Percentiles rank a stretch among this genome's conserved stretches.
Conservation (phyloP, 2,888 invertebrate species). For the Polydrusus pterygomalis region DNA sequence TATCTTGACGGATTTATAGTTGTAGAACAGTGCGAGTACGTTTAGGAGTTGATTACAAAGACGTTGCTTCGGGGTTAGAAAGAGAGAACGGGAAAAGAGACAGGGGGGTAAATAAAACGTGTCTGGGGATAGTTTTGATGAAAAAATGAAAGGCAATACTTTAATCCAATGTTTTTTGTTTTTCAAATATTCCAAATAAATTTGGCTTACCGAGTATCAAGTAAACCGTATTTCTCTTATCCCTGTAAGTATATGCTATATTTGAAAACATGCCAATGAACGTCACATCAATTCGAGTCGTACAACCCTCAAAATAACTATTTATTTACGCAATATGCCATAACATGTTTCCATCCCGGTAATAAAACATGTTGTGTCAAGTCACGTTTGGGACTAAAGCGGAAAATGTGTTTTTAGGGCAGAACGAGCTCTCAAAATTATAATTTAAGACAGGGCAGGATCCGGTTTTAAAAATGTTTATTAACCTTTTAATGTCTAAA, state of each 20-base stretch:
- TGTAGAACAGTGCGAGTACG: constrained; percentile 6
- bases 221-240: too few species aligned
- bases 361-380: constrained; percentile 23
- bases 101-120: too few species aligned
- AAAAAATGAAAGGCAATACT: too few species aligned
- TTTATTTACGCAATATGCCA: constrained; percentile 26
- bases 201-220: too few species aligned
- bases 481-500: too few species aligned
- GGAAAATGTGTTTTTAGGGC: constrained; percentile 20
- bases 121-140: too few species aligned
- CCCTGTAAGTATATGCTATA: too few species aligned
- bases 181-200: too few species aligned
- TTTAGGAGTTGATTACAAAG: constrained; percentile 8
- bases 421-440: constrained; percentile 5
- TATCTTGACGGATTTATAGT: constrained; percentile 19
- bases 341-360: constrained; percentile 12
- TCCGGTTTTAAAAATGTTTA: too few species aligned
- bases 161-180: too few species aligned
- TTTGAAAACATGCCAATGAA: constrained; percentile 4
- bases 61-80: constrained; percentile 1
- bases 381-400: constrained; percentile 15
- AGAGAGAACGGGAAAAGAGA: background rate
- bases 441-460: background rate
- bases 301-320: constrained; percentile 1
- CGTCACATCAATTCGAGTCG: constrained; percentile 3